Percentiles rank a stretch among this genome's conserved stretches.
phyloP scores from a whole-genome alignment of 2,113 vertebrate genomes.

The Gopherus flavomarginatus region DNA sequence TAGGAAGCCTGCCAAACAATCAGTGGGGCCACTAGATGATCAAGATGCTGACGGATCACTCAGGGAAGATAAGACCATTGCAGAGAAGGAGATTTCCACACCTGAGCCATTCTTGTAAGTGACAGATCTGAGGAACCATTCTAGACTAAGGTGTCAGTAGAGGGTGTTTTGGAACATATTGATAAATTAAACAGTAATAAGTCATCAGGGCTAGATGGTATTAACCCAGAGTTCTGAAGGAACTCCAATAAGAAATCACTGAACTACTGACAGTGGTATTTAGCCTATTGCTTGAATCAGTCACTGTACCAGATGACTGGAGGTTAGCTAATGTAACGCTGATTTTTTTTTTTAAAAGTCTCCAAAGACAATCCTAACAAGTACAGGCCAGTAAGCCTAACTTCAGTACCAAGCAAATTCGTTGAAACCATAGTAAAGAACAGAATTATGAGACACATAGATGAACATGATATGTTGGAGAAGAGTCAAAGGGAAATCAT shows the following conservation, averaged over 20 bases:
- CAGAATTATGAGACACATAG: too few relatives aligned
- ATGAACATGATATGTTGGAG: too few relatives aligned
- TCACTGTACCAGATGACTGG: neutral
- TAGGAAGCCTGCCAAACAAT: neutral
- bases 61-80: neutral
- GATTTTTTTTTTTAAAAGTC: too few relatives aligned
- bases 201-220: neutral
- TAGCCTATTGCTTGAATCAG: neutral
- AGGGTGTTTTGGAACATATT: neutral
- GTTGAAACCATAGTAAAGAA: too few relatives aligned
- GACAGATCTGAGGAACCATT: neutral
- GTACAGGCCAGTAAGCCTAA: too few relatives aligned
- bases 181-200: neutral
- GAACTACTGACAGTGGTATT: neutral
- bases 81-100: neutral
- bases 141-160: neutral
- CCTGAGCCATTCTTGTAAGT: neutral
- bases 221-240: neutral
- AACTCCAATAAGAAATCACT: neutral
- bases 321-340: neutral
- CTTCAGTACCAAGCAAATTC: too few relatives aligned
- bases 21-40: neutral
- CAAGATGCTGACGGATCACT: neutral
- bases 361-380: too few relatives aligned
- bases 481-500: too few relatives aligned